Conservation (phyloP, 2,797 vertebrate species). For the Muscicapa striata region DNA sequence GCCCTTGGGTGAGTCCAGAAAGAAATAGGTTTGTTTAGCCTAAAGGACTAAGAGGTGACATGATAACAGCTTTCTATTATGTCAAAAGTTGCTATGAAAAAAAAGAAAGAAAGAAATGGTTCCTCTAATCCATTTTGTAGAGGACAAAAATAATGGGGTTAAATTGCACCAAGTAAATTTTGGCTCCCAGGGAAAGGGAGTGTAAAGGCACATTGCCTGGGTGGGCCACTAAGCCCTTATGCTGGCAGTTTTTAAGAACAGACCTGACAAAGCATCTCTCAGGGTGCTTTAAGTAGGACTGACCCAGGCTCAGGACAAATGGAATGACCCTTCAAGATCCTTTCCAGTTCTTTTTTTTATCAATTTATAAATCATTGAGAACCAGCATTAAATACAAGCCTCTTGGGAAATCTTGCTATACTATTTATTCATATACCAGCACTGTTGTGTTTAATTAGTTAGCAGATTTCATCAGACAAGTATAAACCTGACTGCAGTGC, state of each 20-base stretch:
- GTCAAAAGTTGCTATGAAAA: background rate
- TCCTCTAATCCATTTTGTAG: background rate
- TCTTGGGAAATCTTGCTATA: background rate
- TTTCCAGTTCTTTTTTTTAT: background rate
- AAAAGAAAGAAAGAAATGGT: slow-evolving; percentile 5
- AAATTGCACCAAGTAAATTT: slow-evolving; percentile 11
- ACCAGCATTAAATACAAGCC: background rate
- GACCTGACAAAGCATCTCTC: background rate
- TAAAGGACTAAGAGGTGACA: background rate
- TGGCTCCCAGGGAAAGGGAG: background rate
- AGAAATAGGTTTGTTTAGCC: background rate
- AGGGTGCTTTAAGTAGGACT: background rate
- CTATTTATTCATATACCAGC: background rate
- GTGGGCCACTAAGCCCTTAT: background rate
- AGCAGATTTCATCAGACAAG: background rate
- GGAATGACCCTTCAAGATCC: background rate
- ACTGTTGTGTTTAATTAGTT: background rate
- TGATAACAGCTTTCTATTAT: background rate
- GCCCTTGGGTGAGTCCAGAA: background rate
- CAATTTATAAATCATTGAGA: background rate
- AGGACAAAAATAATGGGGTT: slow-evolving; percentile 4
- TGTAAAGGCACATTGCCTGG: background rate
- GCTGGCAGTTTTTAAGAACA: background rate
- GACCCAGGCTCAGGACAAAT: background rate
- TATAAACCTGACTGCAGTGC: background rate